Conservation (phyloP, 1,140 invertebrate species). For the Ectropis grisescens region DNA sequence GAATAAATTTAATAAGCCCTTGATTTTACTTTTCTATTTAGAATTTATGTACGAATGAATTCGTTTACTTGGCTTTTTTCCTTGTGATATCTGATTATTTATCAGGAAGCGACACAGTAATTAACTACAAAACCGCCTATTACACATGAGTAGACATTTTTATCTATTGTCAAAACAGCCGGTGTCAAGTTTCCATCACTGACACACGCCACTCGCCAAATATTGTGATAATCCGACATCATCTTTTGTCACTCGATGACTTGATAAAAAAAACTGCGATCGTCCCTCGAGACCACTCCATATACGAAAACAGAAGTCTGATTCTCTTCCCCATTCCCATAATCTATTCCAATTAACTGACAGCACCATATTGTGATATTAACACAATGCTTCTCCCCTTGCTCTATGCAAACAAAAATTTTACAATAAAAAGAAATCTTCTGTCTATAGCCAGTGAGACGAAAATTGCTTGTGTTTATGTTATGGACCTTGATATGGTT, state of each 20-base stretch:
- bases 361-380: constrained; percentile 67
- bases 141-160: too few species aligned
- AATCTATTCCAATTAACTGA: constrained; percentile 70
- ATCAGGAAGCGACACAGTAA: too few species aligned
- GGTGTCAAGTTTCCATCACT: constrained; percentile 32
- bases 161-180: constrained; percentile 6
- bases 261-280: constrained; percentile 60
- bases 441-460: too few species aligned
- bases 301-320: constrained; percentile 1
- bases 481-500: constrained; percentile 22
- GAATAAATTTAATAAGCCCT: too few species aligned
- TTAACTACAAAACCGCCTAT: too few species aligned
- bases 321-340: constrained; percentile 58
- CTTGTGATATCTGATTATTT: too few species aligned
- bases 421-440: too few species aligned
- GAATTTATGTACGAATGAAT: too few species aligned
- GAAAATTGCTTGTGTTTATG: background rate
- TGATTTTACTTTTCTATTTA: too few species aligned
- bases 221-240: constrained; percentile 61
- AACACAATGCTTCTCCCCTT: constrained; percentile 58
- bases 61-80: too few species aligned
- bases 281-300: constrained; percentile 48
- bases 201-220: constrained; percentile 51
- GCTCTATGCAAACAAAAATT: constrained; percentile 4
- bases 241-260: constrained; percentile 58